Evolutionary conservation across 2,888 invertebrate species (phyloP).

Genomic region (Eurois occulta): DNA sequence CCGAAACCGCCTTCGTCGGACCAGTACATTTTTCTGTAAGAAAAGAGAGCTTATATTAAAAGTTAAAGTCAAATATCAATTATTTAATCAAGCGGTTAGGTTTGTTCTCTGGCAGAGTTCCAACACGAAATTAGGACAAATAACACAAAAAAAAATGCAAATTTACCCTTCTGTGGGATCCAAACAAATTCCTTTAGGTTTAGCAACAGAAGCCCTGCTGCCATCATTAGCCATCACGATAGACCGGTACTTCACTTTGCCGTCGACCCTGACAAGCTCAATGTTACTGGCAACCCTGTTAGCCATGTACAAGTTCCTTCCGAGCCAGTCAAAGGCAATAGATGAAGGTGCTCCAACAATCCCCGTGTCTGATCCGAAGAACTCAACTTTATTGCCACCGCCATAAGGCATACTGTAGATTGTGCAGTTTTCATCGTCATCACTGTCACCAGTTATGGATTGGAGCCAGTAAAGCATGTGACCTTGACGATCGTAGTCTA

Average conservation of each 20-base stretch:
- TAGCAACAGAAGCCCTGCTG: constrained; percentile 95
- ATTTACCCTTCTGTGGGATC: constrained; percentile 97
- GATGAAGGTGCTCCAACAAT: constrained; percentile 97
- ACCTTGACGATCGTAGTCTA: constrained; percentile 97
- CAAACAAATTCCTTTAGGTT: constrained; percentile 96
- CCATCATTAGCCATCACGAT: constrained; percentile 98
- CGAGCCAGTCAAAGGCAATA: constrained; percentile 99
- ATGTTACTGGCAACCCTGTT: constrained; percentile 97
- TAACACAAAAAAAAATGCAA: not conserved
- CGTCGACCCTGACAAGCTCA: constrained; percentile 96
- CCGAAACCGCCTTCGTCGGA: constrained; percentile 98
- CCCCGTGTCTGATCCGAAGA: constrained; percentile 95
- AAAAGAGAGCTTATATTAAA: constrained; percentile 25
- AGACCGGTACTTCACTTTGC: constrained; percentile 95
- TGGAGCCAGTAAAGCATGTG: constrained; percentile 97
- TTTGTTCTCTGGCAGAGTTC: not conserved
- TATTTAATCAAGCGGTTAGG: not conserved
- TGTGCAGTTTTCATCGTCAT: constrained; percentile 96
- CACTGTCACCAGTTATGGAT: constrained; percentile 91
- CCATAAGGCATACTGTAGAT: constrained; percentile 95
- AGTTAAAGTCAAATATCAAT: not conserved
- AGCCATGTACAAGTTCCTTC: constrained; percentile 97
- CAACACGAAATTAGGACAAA: not conserved
- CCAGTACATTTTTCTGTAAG: constrained; percentile 96
- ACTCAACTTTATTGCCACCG: constrained; percentile 94